These are phyloP conservation scores for Dasypogon diadema DNA, from an alignment of 2,888 invertebrate species.

Conservation along the genomic window DNA sequence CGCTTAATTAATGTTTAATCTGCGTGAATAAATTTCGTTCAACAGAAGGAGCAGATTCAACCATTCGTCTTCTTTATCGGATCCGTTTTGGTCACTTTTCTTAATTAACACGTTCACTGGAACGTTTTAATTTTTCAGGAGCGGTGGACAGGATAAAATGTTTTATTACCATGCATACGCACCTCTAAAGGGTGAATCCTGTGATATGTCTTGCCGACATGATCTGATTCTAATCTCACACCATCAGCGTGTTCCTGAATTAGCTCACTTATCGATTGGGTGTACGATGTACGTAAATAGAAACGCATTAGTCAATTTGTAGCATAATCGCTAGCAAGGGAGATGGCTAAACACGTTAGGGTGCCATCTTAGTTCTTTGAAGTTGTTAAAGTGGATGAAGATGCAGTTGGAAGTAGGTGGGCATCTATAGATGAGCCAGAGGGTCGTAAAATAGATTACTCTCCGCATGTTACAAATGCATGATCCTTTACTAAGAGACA, in stretches of 20 bases:
- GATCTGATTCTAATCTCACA: conserved; percentile 30
- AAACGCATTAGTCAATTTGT: conserved; percentile 42
- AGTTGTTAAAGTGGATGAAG: not conserved
- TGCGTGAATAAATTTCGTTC: conserved; percentile 51
- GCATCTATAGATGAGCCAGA: not conserved
- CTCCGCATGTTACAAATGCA: conserved; percentile 29
- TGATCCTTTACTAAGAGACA: not conserved
- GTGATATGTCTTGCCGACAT: conserved; percentile 22
- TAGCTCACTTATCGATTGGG: conserved; percentile 31
- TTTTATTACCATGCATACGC: conserved; percentile 1
- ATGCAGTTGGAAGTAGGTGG: not conserved
- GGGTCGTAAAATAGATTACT: conserved; percentile 27
- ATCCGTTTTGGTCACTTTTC: conserved; percentile 53
- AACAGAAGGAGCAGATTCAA: conserved; percentile 31
- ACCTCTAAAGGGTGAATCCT: not conserved
- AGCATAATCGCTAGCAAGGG: not conserved
- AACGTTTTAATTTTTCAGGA: conserved; percentile 51
- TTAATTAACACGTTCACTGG: conserved; percentile 55
- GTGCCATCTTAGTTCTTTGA: conserved; percentile 11
- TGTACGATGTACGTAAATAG: conserved; percentile 35
- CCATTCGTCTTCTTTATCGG: conserved; percentile 51
- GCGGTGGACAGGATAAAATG: conserved; percentile 22
- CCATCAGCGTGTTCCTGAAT: conserved; percentile 36
- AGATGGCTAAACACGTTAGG: not conserved
- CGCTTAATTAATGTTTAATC: conserved; percentile 55